A percentile compares a stretch with the other conserved stretches of the same genome.
These are phyloP conservation scores for Helicolenus hilgendorfi DNA, from an alignment of 2,797 vertebrate genomes.

Conservation along the genomic window DNA sequence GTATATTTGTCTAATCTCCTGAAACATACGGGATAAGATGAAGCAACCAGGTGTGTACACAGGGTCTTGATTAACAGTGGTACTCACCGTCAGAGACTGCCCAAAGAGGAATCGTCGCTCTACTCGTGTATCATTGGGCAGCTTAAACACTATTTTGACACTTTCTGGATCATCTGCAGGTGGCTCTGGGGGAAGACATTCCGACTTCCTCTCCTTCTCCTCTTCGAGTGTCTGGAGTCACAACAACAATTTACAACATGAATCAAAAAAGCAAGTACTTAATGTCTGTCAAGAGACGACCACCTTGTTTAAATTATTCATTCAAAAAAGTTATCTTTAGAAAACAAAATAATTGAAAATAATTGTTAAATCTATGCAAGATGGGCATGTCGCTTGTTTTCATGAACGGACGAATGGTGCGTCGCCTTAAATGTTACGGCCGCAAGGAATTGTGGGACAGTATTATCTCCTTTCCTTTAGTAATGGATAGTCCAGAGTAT, in stretches of 20 bases:
- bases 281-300: neutral
- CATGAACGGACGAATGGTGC: too few species aligned
- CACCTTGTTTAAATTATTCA: neutral
- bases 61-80: neutral
- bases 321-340: too few species aligned
- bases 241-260: neutral
- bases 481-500: too few species aligned
- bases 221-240: slow-evolving; percentile 94
- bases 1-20: neutral
- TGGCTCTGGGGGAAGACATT: slow-evolving; percentile 97
- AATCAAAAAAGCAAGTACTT: neutral
- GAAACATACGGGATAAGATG: neutral
- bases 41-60: neutral
- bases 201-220: slow-evolving; percentile 97
- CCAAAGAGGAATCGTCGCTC: slow-evolving; percentile 98
- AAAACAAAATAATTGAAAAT: too few species aligned
- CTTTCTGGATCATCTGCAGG: slow-evolving; percentile 96
- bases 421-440: too few species aligned
- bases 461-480: too few species aligned
- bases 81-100: slow-evolving; percentile 95
- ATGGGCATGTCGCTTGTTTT: too few species aligned
- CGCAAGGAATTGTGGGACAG: too few species aligned
- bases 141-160: slow-evolving; percentile 98
- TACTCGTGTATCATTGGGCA: slow-evolving; percentile 98
- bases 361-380: too few species aligned